A percentile compares a stretch with the other conserved stretches of the same genome.
Evolutionary conservation across 1,140 invertebrate species (phyloP).

Genomic region (Nomia melanderi): DNA sequence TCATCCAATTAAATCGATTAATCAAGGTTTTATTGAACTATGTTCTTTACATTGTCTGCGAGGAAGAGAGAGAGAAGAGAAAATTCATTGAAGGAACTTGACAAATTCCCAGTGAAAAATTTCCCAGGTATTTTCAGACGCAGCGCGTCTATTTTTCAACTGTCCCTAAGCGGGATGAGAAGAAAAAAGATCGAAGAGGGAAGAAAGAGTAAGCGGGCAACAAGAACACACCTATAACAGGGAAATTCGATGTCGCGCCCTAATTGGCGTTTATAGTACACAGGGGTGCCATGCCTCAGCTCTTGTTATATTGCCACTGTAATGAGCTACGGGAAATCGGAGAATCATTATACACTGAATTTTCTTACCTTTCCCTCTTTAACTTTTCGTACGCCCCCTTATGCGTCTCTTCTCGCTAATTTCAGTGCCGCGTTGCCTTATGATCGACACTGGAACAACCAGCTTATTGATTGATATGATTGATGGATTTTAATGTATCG

Average conservation of each 20-base stretch:
- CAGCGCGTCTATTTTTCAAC: slow-evolving; percentile 7
- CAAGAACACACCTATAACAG: slow-evolving; percentile 35
- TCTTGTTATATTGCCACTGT: slow-evolving; percentile 44
- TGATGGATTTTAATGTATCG: too few relatives aligned
- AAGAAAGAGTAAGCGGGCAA: slow-evolving; percentile 21
- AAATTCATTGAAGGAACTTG: background rate
- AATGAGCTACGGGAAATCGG: slow-evolving; percentile 59
- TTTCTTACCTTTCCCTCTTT: background rate
- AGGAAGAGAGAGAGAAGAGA: too few relatives aligned
- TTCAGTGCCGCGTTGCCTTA: too few relatives aligned
- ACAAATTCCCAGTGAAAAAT: background rate
- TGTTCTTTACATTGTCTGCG: too few relatives aligned
- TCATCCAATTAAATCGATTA: too few relatives aligned
- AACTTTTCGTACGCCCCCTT: background rate
- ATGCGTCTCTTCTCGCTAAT: too few relatives aligned
- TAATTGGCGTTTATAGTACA: slow-evolving; percentile 69
- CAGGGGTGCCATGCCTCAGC: slow-evolving; percentile 53
- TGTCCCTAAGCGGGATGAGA: background rate
- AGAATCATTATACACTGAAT: slow-evolving; percentile 42
- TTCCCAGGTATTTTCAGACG: background rate
- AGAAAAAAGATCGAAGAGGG: background rate
- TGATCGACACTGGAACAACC: too few relatives aligned
- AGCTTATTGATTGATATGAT: too few relatives aligned
- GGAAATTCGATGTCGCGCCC: slow-evolving; percentile 61
- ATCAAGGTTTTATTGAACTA: too few relatives aligned